Conservation (phyloP, 2,888 invertebrate species). For the Orchestes rusci region DNA sequence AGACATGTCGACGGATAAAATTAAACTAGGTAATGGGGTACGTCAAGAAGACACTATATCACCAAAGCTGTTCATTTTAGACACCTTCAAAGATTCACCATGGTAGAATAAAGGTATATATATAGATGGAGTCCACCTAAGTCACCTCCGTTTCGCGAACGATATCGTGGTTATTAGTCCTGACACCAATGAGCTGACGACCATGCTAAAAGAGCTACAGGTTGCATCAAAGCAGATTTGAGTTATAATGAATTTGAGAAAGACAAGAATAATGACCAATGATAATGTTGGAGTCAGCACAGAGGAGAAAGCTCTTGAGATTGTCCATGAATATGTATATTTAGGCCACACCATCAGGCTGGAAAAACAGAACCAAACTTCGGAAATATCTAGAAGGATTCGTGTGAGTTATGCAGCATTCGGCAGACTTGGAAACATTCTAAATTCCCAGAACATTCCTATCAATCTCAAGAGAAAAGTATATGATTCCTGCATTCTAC, state of each 20-base stretch:
- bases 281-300: not conserved
- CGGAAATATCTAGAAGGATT: too few species aligned
- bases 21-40: not conserved
- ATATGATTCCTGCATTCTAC: too few species aligned
- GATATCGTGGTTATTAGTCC: not conserved
- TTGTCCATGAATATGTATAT: not conserved
- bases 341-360: not conserved
- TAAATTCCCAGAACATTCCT: too few species aligned
- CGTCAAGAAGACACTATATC: not conserved
- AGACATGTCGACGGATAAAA: not conserved
- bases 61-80: not conserved
- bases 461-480: too few species aligned
- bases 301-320: not conserved
- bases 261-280: not conserved
- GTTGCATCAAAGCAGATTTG: not conserved
- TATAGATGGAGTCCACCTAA: not conserved
- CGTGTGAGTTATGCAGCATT: too few species aligned
- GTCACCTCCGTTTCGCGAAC: not conserved
- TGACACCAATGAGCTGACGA: not conserved
- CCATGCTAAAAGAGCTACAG: not conserved
- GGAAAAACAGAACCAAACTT: too few species aligned
- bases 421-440: too few species aligned
- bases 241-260: not conserved
- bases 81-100: not conserved
- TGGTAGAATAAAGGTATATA: not conserved